These are phyloP conservation scores for Aptenodytes patagonicus DNA, from an alignment of 2,113 vertebrate species.

Conservation along the genomic window DNA sequence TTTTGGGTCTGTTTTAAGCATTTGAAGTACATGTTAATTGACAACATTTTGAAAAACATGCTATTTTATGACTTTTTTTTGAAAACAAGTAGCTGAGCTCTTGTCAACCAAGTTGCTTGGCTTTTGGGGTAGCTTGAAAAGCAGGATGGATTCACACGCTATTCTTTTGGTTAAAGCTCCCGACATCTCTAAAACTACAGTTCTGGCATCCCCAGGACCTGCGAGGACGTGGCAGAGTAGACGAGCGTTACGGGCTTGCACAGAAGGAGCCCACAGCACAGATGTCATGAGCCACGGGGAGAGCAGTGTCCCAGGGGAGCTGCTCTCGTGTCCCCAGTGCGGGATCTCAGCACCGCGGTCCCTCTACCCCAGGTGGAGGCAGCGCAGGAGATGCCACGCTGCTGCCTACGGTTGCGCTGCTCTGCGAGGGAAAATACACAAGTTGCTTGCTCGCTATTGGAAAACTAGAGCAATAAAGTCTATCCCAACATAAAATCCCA, in stretches of 20 bases:
- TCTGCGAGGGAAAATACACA: not conserved
- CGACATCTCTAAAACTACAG: not conserved
- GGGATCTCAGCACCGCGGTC: not conserved
- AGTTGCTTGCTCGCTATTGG: not conserved
- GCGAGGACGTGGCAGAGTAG: not conserved
- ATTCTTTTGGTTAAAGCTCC: not conserved
- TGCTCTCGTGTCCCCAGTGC: rapidly evolving
- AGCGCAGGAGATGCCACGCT: not conserved
- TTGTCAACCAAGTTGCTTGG: not conserved
- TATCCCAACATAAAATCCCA: not conserved
- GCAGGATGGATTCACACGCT: not conserved
- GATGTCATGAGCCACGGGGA: not conserved
- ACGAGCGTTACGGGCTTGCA: rapidly evolving
- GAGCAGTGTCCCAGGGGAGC: not conserved
- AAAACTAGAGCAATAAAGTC: not conserved
- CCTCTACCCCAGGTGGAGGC: not conserved
- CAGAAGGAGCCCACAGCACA: not conserved
- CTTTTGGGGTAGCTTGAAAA: not conserved
- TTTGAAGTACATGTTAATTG: not conserved
- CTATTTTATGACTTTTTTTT: not conserved
- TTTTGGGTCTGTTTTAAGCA: not conserved
- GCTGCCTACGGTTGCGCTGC: not conserved
- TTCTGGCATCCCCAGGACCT: not conserved
- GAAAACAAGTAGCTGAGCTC: not conserved
- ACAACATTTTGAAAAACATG: not conserved